Percentiles rank a stretch among this genome's conserved stretches.
Evolutionary conservation across 2,888 invertebrate species (phyloP).

Genomic region (Polyommatus iphigenia): DNA sequence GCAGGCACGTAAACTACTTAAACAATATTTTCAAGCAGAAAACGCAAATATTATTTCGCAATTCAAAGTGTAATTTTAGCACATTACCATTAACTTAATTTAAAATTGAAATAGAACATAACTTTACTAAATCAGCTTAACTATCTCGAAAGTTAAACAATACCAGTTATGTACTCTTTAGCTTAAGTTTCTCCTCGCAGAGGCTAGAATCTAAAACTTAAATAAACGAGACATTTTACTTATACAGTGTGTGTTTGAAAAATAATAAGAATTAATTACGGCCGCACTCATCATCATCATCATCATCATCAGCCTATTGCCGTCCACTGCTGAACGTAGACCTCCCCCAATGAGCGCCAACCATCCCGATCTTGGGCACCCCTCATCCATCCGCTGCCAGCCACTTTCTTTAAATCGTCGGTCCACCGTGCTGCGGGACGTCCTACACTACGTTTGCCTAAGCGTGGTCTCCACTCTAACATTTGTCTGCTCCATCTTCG

Average conservation of each 20-base stretch:
- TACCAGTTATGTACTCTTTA: slow-evolving; percentile 10
- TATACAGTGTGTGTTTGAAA: not conserved
- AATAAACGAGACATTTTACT: not conserved
- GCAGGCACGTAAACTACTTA: not conserved
- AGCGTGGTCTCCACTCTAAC: no score
- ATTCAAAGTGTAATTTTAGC: not conserved
- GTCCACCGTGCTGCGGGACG: no score
- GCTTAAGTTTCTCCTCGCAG: not conserved
- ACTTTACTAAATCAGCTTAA: slow-evolving; percentile 7
- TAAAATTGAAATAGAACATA: slow-evolving; percentile 5
- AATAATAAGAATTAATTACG: not conserved
- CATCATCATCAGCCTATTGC: no score
- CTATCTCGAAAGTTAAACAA: slow-evolving; percentile 6
- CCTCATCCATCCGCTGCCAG: no score
- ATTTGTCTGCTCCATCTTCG: no score
- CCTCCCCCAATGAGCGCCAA: no score
- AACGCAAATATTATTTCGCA: not conserved
- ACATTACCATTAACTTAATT: slow-evolving; percentile 5
- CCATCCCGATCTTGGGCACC: no score
- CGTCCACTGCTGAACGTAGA: no score
- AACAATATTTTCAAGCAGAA: not conserved
- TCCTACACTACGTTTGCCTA: no score
- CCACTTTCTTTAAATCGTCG: no score
- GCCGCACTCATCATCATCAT: no score
- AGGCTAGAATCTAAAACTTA: not conserved